These are phyloP conservation scores for Drosophila nr. medialis DNA, from an alignment of 2,888 invertebrate genomes.

Conservation along the genomic window DNA sequence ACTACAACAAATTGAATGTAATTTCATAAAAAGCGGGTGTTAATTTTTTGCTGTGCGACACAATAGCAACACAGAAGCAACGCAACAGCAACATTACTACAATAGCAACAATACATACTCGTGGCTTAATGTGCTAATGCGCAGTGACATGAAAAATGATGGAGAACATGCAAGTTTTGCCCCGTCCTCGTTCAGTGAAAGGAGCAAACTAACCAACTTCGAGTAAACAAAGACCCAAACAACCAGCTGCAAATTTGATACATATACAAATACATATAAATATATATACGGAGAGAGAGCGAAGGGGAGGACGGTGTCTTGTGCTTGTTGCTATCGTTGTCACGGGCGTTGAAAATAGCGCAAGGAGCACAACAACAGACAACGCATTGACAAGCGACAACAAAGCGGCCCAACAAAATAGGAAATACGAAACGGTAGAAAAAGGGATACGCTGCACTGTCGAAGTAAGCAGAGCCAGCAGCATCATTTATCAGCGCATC, in stretches of 20 bases:
- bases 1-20: constrained; percentile 78
- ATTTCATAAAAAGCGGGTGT: constrained; percentile 80
- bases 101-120: constrained; percentile 48
- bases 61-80: constrained; percentile 37
- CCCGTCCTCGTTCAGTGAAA: constrained; percentile 35
- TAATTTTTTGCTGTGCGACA: constrained; percentile 71
- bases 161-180: constrained; percentile 71
- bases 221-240: constrained; percentile 46
- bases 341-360: constrained; percentile 13
- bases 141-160: constrained; percentile 80
- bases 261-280: constrained; percentile 26
- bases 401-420: constrained; percentile 34
- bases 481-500: constrained; percentile 79
- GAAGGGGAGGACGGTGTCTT: background rate
- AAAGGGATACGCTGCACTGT: constrained; percentile 53
- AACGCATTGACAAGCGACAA: constrained; percentile 69
- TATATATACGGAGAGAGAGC: constrained; percentile 4
- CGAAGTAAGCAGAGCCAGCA: constrained; percentile 38
- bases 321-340: constrained; percentile 32
- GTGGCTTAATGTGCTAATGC: constrained; percentile 77
- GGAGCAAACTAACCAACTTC: constrained; percentile 56
- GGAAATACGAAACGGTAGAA: constrained; percentile 8
- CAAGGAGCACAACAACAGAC: constrained; percentile 27
- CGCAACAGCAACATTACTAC: constrained; percentile 31
- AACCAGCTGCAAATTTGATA: constrained; percentile 70